phyloP scores from a whole-genome alignment of 53 echinoderm and acorn worm species.

The Zoroaster sp. region DNA sequence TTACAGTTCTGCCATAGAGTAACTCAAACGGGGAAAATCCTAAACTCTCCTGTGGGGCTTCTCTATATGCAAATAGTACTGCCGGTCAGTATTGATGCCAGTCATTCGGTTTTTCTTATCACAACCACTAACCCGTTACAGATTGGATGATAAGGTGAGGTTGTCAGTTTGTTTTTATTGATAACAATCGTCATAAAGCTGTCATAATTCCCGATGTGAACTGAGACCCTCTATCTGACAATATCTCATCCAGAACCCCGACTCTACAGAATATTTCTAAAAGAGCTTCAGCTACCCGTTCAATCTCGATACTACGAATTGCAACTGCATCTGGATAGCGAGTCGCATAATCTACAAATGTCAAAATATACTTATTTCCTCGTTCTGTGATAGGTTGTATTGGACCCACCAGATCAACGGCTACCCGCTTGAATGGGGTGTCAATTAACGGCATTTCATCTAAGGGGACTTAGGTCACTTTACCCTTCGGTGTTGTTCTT shows the following conservation, averaged over 20 bases:
- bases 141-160: constrained; percentile 56
- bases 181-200: constrained; percentile 53
- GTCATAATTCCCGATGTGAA: constrained; percentile 54
- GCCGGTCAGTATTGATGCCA: constrained; percentile 54
- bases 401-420: constrained; percentile 59
- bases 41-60: constrained; percentile 50
- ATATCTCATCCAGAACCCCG: constrained; percentile 59
- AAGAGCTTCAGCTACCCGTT: constrained; percentile 48
- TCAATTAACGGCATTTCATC: constrained; percentile 53
- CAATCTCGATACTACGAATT: constrained; percentile 41
- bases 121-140: constrained; percentile 68
- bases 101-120: constrained; percentile 59
- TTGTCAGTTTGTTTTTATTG: constrained; percentile 26
- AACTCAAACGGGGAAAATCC: constrained; percentile 64
- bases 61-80: constrained; percentile 51
- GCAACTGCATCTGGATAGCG: constrained; percentile 57
- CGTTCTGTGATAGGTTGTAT: constrained; percentile 46
- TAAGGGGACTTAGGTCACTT: constrained; percentile 41
- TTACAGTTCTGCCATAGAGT: constrained; percentile 48
- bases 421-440: constrained; percentile 40
- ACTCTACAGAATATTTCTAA: constrained; percentile 56
- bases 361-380: constrained; percentile 49
- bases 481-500: constrained; percentile 44
- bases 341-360: constrained; percentile 40
- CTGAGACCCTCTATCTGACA: constrained; percentile 47